These are phyloP conservation scores for Sciaenops ocellatus DNA, from an alignment of 2,797 vertebrate species.

Conservation along the genomic window DNA sequence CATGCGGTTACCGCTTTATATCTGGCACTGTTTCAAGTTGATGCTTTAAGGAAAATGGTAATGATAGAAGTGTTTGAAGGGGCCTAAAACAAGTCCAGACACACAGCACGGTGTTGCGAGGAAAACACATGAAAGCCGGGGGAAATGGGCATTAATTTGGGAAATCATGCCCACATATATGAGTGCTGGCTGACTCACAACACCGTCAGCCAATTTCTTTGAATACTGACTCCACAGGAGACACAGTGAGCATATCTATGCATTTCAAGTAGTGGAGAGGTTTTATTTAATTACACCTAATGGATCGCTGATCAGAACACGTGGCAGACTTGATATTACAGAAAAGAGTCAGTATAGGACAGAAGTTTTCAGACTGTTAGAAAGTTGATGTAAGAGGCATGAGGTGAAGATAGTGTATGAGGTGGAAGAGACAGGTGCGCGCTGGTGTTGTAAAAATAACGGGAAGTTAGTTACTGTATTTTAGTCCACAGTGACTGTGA, in stretches of 20 bases:
- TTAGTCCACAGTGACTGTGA: not conserved
- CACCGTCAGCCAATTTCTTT: conserved; percentile 22
- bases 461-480: conserved; percentile 23
- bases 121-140: conserved; percentile 72
- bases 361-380: not conserved
- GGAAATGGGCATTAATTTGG: conserved; percentile 61
- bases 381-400: not conserved
- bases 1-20: conserved; percentile 83
- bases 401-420: not conserved
- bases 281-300: conserved; percentile 38
- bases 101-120: conserved; percentile 47
- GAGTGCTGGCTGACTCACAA: conserved; percentile 36
- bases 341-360: not conserved
- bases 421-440: not conserved
- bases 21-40: conserved; percentile 83
- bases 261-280: conserved; percentile 8
- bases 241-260: conserved; percentile 1
- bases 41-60: conserved; percentile 81
- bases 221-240: conserved; percentile 34
- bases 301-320: conserved; percentile 20
- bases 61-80: conserved; percentile 82
- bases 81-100: conserved; percentile 83
- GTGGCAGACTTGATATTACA: conserved; percentile 14
- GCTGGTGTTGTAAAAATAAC: not conserved
- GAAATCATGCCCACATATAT: conserved; percentile 42